phyloP scores from a whole-genome alignment of 1,140 invertebrate genomes.

The Stegodyphus mimosarum region DNA sequence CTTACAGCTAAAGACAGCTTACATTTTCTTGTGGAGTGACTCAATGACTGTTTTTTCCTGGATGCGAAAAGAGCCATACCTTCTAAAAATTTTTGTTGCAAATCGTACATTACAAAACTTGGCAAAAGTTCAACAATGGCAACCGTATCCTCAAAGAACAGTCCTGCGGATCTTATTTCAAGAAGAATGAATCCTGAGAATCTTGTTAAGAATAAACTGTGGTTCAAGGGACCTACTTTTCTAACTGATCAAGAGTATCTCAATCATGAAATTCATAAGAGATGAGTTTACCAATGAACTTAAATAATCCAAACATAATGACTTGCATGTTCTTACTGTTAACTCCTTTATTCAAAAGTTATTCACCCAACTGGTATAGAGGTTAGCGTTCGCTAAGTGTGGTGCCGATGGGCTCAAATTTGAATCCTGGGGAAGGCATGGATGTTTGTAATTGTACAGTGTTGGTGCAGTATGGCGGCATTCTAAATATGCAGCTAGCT shows the following conservation, averaged over 20 bases:
- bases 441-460: too few species aligned
- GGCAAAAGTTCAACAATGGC: not conserved
- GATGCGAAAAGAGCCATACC: not conserved
- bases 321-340: too few species aligned
- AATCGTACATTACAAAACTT: not conserved
- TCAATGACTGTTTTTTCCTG: not conserved
- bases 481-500: too few species aligned
- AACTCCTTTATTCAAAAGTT: too few species aligned
- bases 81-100: not conserved
- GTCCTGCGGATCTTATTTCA: not conserved
- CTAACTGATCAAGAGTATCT: not conserved
- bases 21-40: not conserved
- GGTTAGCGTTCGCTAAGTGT: too few species aligned
- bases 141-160: not conserved
- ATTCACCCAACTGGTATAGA: too few species aligned
- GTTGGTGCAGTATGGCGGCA: too few species aligned
- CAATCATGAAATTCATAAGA: not conserved
- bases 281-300: not conserved
- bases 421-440: too few species aligned
- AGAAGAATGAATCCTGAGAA: not conserved
- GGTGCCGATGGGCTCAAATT: too few species aligned
- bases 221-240: not conserved
- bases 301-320: not conserved
- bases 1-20: not conserved
- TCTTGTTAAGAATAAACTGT: not conserved